Evolutionary conservation across 2,888 invertebrate genomes (phyloP).

Genomic region (Pristionchus arcanus): DNA sequence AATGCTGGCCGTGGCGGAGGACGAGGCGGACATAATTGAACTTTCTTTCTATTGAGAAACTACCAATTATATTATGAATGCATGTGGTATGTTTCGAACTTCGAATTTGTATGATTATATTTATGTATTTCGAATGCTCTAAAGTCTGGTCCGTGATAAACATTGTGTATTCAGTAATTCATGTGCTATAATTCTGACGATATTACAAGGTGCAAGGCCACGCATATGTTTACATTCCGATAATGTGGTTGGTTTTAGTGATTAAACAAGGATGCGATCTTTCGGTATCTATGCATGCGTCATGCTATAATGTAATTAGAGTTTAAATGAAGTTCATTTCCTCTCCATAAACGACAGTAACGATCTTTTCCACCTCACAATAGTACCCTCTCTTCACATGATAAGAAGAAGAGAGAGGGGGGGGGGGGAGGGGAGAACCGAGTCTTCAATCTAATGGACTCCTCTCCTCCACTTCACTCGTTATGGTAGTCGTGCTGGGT

Average conservation of each 20-base stretch:
- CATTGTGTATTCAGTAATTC: slow-evolving; percentile 2
- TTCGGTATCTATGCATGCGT: no score
- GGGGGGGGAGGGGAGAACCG: background rate
- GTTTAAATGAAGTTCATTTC: no score
- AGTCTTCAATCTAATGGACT: slow-evolving; percentile 34
- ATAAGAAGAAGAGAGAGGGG: background rate
- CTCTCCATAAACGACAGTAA: no score
- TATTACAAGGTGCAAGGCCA: background rate
- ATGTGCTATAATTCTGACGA: background rate
- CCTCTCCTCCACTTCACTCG: slow-evolving; percentile 16
- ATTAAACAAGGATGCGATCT: no score
- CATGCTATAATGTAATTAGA: no score
- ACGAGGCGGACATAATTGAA: slow-evolving; percentile 40
- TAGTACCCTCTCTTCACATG: background rate
- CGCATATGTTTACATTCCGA: no score
- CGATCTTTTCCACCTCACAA: no score
- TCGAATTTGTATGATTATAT: background rate
- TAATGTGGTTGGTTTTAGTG: no score
- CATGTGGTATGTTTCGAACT: slow-evolving; percentile 12
- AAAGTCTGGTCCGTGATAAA: slow-evolving; percentile 12
- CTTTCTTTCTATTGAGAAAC: background rate
- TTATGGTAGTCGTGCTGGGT: background rate
- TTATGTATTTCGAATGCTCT: background rate
- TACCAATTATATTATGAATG: no score
- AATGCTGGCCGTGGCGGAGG: slow-evolving; percentile 30